Evolutionary conservation across 2,888 invertebrate genomes (phyloP).

Genomic region (Entomobrya multifasciata): DNA sequence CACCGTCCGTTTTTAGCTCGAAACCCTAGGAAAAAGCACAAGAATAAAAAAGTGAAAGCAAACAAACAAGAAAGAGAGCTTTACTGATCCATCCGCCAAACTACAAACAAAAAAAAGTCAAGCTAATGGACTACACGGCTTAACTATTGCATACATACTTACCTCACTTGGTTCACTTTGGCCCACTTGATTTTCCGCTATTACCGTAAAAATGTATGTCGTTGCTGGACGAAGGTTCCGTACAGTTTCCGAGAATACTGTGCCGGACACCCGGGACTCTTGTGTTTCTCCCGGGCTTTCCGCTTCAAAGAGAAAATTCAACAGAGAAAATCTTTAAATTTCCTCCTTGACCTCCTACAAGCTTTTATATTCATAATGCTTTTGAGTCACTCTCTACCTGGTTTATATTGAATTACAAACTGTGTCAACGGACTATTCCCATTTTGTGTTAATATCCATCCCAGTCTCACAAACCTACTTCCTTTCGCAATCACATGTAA

Average conservation of each 20-base stretch:
- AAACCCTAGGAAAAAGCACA: constrained; percentile 70
- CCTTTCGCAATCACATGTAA: constrained; percentile 80
- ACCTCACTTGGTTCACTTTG: constrained; percentile 81
- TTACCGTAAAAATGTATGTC: constrained; percentile 81
- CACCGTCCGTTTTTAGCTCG: constrained; percentile 79
- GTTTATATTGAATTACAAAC: constrained; percentile 82
- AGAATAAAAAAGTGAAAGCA: constrained; percentile 22
- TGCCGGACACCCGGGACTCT: constrained; percentile 80
- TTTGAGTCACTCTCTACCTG: constrained; percentile 80
- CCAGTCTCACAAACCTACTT: constrained; percentile 81
- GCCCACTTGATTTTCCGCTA: constrained; percentile 82
- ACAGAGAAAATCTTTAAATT: not conserved
- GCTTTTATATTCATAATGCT: no score
- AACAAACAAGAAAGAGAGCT: constrained; percentile 17
- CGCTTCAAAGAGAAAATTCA: constrained; percentile 4
- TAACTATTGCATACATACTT: not conserved
- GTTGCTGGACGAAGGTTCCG: constrained; percentile 81
- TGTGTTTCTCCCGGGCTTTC: constrained; percentile 38
- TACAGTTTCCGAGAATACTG: constrained; percentile 80
- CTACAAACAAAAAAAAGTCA: no score
- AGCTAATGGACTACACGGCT: no score
- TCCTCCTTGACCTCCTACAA: not conserved
- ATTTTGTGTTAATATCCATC: constrained; percentile 82
- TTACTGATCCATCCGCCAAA: not conserved
- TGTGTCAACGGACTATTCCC: constrained; percentile 81